Base-by-base conservation (phyloP, 1,140 invertebrate species). In the Solenopsis invicta region DNA sequence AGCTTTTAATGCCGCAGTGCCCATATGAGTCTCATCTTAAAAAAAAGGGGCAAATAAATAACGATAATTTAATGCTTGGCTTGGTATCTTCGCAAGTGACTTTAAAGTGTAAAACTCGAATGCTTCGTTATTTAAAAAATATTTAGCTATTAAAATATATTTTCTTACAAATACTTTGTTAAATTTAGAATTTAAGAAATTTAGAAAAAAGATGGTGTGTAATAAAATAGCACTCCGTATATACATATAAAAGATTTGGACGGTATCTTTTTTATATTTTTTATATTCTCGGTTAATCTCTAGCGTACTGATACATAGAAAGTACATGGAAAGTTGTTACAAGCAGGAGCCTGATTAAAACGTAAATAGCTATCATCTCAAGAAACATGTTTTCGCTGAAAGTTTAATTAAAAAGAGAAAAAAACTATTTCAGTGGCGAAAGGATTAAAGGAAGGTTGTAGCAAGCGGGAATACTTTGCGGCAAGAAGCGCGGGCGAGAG, bases 371-470 rank as follows among this genome's bases (percentile, higher is more conserved):
- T 61, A 84, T 61, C 80, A 84, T 84, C 80, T 74, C 69, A 74
- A 74, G 80, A 84, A 84, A 84, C 80, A 84, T 84, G 64, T 77
- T 85, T 78, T 66, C 54, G n/a, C 61, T 48, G 21, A n/a, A 85
- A 85, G 82, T 78, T 85, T 85, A 78, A 85, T 77, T 77, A 85
- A 85, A 85, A 77, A 85, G 18, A 85, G 18, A 21, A 85, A 56
- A 76, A 66, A 78, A 77, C 37, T 21, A 52, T 76, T 77, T 66
- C 34, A 59, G 59, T 62, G 9, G 50, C 56, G 76, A 74, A 86
- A 89, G 80, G 69, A 84, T 84, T 84, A 84, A 86, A 74, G 48
- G 84, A 86, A 76, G 84, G 48, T 78, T 77, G 74, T 50, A 74
- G 54, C 80, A 50, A 61, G 59, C 80, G 69, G 4, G 54, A 84